These are phyloP conservation scores for Drosophila ustulata DNA, from an alignment of 2,888 invertebrate species.

Conservation along the genomic window DNA sequence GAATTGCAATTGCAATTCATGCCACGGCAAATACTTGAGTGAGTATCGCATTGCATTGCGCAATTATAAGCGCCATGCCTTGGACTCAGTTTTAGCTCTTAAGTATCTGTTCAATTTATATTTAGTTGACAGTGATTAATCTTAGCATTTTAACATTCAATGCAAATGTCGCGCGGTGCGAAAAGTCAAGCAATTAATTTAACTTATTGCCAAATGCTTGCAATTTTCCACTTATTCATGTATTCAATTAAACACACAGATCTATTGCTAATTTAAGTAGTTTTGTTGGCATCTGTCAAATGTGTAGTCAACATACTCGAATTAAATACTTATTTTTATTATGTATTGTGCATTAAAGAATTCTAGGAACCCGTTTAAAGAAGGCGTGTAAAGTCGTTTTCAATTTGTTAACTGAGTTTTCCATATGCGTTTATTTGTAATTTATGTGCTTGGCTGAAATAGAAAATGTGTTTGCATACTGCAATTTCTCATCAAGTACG, in stretches of 20 bases:
- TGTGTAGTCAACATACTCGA: conserved; percentile 1
- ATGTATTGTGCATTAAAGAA: conserved; percentile 1
- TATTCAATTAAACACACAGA: conserved; percentile 15
- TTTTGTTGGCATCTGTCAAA: conserved; percentile 6
- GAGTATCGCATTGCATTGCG: conserved; percentile 66
- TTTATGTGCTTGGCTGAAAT: conserved; percentile 14
- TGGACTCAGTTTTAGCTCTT: conserved; percentile 56
- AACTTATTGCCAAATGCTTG: conserved; percentile 31
- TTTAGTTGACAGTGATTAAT: conserved; percentile 78
- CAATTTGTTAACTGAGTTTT: conserved; percentile 11
- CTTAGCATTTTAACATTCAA: conserved; percentile 59
- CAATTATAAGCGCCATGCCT: conserved; percentile 71
- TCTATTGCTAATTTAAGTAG: conserved; percentile 14
- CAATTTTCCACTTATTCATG: conserved; percentile 11
- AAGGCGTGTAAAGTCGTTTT: conserved; percentile 33
- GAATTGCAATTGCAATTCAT: conserved; percentile 68
- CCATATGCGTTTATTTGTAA: conserved; percentile 19
- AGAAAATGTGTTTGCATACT: conserved; percentile 18
- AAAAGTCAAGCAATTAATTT: conserved; percentile 58
- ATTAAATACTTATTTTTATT: not conserved
- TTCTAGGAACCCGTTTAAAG: not conserved
- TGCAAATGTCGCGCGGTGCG: conserved; percentile 35
- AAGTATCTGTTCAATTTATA: conserved; percentile 67
- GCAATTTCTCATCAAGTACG: conserved; percentile 29
- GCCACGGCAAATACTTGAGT: conserved; percentile 60